Conservation (phyloP, 2,113 vertebrate genomes). For the Amblyopsis rosae region DNA sequence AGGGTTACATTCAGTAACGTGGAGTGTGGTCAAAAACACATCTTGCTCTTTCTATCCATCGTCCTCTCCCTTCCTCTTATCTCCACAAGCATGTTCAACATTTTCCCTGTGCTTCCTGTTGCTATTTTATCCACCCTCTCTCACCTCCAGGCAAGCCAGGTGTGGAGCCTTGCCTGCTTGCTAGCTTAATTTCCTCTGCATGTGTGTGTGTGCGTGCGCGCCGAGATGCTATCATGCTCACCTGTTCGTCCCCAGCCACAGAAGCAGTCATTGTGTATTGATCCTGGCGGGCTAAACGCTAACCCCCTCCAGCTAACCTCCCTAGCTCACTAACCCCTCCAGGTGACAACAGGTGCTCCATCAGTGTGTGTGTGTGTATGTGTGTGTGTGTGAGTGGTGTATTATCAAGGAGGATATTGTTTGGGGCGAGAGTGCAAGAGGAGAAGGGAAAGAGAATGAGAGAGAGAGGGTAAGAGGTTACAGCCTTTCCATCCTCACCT, state of each 20-base stretch:
- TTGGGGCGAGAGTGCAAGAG: slow-evolving; percentile 59
- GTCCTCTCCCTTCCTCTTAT: slow-evolving; percentile 12
- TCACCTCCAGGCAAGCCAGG: slow-evolving; percentile 77
- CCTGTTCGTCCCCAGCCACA: slow-evolving; percentile 87
- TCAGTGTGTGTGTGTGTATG: slow-evolving; percentile 30
- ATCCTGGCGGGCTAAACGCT: slow-evolving; percentile 86
- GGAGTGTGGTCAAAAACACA: background rate
- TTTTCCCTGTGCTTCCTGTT: slow-evolving; percentile 36
- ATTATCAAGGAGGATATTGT: slow-evolving; percentile 74
- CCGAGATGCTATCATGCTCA: slow-evolving; percentile 92
- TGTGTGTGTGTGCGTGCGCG: slow-evolving; percentile 79
- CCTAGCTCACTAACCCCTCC: slow-evolving; percentile 89
- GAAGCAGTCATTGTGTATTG: slow-evolving; percentile 97
- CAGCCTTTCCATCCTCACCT: slow-evolving; percentile 95
- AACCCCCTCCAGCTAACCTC: slow-evolving; percentile 82
- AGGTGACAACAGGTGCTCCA: slow-evolving; percentile 78
- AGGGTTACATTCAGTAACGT: too few species aligned
- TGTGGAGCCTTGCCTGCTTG: slow-evolving; percentile 79
- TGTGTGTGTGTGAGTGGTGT: slow-evolving; percentile 25
- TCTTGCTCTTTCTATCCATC: background rate
- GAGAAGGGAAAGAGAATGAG: slow-evolving; percentile 53
- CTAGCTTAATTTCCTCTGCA: slow-evolving; percentile 89
- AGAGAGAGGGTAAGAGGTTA: slow-evolving; percentile 71
- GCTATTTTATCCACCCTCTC: slow-evolving; percentile 24
- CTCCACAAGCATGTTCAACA: background rate